Base-by-base conservation (phyloP, 2,797 vertebrate genomes). In the Coilia nasus region DNA sequence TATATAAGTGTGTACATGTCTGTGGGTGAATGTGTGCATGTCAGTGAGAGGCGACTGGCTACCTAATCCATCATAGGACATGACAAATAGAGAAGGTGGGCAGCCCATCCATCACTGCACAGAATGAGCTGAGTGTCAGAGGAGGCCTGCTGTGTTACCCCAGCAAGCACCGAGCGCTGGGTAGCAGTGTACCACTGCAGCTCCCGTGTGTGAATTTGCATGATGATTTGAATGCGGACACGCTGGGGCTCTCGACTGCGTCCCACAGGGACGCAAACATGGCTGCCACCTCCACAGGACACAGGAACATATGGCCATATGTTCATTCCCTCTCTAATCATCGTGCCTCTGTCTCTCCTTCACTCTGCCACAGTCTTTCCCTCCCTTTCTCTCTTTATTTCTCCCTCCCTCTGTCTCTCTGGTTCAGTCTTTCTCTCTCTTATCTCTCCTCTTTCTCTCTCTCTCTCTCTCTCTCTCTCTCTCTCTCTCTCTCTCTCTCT, bases 31-130 rank as follows among this genome's bases (percentile, higher is more conserved):
- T 83, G 64, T 83, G 35, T 82, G 60, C 81, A 7, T 82, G 6
- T 54, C 41, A 56, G 47, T 64, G 15, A 31, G 28, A 31, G 28
- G 67, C 67, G 15, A 75, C 14, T 15, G 14, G 67, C 67, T 75
- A 19, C 14, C 67, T 41, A 35, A 75, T 75, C 67, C 67, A 75
- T 75, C 67, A 75, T 75, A 15, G 6, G 28, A 6, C 67, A 35
- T 75, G 67, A 75, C 67, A 75, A 75, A 75, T 19, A 17, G 31
- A 75, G 67, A 75, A 35, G 44, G 81, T 82, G 62, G 71, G 64
- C 60, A 57, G n/a, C 81, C 28, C 2, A 59, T 84, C 60, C 78
- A 86, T 84, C 62, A 78, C 25, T 17, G 83, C 44, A 78, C 67
- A 46, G 57, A 67, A 21, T 67, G 31, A 82, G 59, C 80, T 46